Base-by-base conservation (phyloP, 1,140 invertebrate genomes). In the Zaprionus camerounensis region DNA sequence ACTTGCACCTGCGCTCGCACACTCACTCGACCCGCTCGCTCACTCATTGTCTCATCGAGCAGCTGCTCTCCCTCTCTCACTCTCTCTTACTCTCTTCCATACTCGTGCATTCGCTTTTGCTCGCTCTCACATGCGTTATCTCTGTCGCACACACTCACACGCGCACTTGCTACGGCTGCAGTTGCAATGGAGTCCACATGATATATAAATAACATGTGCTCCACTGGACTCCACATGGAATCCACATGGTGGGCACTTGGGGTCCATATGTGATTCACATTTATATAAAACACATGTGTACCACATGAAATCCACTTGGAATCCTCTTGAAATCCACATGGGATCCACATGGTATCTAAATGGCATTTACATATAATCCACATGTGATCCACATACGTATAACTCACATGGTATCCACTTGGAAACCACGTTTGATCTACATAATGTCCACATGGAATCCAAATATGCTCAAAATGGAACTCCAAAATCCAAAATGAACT, bases 91-190 rank as follows among this genome's bases (percentile, higher is more conserved):
- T 55, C 12, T 53, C 51, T 13, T 26, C 31, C 53, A 15, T 24
- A 31, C 59, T 61, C 80, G 49, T 22, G 63, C 71, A 64, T 38
- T 71, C 67, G 59, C 78, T 69, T 53, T 69, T 58, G 61, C 71
- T 80, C 61, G n/a, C 61, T 65, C 61, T 57, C 51, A 34, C 41
- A 36, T n/a, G 24, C 9, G 9, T 13, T 51, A 20, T 13, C 46
- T 51, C 46, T 51, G 20, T 51, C 20, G 28, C 11, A 55, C 55
- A 41, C 22, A 55, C 17, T 24, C 51, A 17, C 7, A 9, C 36
- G 41, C 6, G 38, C 9, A n/a, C 51, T 34, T 64, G 63, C 41
- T 72, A 20, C 46, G 46, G 24, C 20, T 64, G 44, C 20, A 46
- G 7, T 46, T 51, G 59, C 17, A 46, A 46, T 49, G 17, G 13